phyloP scores from a whole-genome alignment of 2,113 vertebrate genomes.

The Balaenoptera acutorostrata region DNA sequence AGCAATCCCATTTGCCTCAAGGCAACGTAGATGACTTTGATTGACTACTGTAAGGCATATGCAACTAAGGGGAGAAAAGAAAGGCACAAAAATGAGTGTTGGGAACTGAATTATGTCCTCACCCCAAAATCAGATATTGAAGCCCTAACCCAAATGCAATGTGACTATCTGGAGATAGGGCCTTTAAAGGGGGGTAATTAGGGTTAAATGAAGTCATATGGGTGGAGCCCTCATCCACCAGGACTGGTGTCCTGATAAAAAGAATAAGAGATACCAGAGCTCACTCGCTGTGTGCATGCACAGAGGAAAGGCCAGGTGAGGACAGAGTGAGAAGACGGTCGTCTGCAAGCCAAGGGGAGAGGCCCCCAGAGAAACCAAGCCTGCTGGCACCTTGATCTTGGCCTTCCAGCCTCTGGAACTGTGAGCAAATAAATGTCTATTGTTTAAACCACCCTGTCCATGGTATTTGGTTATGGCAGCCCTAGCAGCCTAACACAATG shows the following conservation, averaged over 20 bases:
- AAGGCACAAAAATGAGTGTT: neutral
- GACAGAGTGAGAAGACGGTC: neutral
- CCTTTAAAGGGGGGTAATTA: neutral
- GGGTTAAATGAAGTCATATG: neutral
- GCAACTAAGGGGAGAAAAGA: neutral
- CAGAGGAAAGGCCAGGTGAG: neutral
- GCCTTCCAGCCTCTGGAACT: neutral
- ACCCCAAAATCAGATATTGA: neutral
- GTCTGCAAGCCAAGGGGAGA: too few relatives aligned
- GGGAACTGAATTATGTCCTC: neutral
- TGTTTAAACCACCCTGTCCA: rapidly evolving
- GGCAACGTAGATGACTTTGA: neutral
- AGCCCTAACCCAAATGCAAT: neutral
- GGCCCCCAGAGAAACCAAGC: neutral
- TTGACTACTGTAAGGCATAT: neutral
- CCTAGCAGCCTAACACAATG: neutral
- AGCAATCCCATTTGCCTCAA: neutral
- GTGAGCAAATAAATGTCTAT: neutral
- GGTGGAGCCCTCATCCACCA: too few relatives aligned
- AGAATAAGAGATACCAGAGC: neutral
- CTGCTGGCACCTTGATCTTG: neutral
- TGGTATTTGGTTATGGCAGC: neutral
- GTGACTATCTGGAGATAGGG: neutral
- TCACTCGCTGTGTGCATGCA: neutral
- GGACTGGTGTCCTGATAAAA: neutral